Evolutionary conservation across 1,140 invertebrate genomes (phyloP), one percentile per base, ranked within the genome.

Genomic region (Semibalanus balanoides): DNA sequence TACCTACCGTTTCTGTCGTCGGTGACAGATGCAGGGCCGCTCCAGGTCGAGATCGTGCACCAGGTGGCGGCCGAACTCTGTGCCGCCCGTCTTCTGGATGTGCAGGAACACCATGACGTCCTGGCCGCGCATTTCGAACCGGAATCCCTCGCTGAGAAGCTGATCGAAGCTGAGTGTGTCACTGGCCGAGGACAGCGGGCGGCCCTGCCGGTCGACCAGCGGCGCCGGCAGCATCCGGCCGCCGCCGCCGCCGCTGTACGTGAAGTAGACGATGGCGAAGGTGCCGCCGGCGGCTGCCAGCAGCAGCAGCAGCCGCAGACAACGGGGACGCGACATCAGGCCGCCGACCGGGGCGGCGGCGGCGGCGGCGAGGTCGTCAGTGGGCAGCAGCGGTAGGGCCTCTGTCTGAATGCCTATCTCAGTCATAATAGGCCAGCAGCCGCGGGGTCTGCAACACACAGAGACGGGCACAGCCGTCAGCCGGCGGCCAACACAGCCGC

Each of bases 81-180:
- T 97, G 78, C 92, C 92, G 83, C 92, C 92, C 79, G 93, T 95
- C 84, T 99, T 99, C 85, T 99, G 97, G 84, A 99, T 98, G 83
- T 99, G 97, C 72, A 99, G 85, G 84, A 99, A 99, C 29, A 99
- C 96, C 86, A 99, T 93, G 29, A 99, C 96, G 86, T 99, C 97
- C 80, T 93, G 90, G 14, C 90, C 92, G 82, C 93, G 90, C 82
- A 96, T 81, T 76, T 84, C 80, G 77, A 85, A 85, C 7, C 70
- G n/a, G n/a, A 72, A 5, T 11, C 11, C 70, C 5, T 31, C 78
- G 43, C 77, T 30, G 25, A 72, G 28, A 17, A 80, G 78, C 74
- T 78, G 74, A 25, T 64, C 75, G 30, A 75, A 43, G 31, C 76
- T 78, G 17, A 78, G 0, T 71, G 82, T 79, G 30, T 81, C 80